Conservation (phyloP, 2,113 vertebrate species). For the Neolamprologus caudopunctatus region DNA sequence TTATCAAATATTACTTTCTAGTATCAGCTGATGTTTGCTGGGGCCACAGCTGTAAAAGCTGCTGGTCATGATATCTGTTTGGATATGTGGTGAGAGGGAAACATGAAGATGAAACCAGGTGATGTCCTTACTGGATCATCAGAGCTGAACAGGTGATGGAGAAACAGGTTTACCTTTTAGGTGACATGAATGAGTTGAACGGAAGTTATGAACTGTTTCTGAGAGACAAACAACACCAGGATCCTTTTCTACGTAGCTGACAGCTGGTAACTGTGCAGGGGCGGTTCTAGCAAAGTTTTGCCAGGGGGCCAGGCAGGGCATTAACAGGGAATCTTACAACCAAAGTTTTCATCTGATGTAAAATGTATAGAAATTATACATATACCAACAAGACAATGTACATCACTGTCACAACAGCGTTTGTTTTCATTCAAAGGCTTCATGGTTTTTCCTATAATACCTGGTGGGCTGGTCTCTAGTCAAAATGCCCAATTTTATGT, state of each 20-base stretch:
- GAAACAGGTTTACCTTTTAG: neutral
- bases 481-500: neutral
- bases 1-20: fast-evolving
- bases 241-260: fast-evolving
- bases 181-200: neutral
- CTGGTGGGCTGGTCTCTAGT: neutral
- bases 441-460: neutral
- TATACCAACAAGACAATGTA: neutral
- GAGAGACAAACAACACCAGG: neutral
- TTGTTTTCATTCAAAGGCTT: neutral
- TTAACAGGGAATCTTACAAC: neutral
- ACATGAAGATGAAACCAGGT: neutral
- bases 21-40: neutral
- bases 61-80: too few species aligned
- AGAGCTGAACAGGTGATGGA: too few species aligned
- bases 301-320: fast-evolving
- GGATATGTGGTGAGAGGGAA: fast-evolving
- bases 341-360: neutral
- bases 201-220: neutral
- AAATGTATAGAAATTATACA: neutral
- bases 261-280: neutral
- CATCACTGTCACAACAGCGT: neutral
- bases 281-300: fast-evolving
- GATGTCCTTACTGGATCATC: neutral
- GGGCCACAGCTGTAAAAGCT: too few species aligned